Percentiles rank a stretch among this genome's conserved stretches.
These are phyloP conservation scores for Lineus longissimus DNA, from an alignment of 1,140 invertebrate genomes.

Conservation along the genomic window DNA sequence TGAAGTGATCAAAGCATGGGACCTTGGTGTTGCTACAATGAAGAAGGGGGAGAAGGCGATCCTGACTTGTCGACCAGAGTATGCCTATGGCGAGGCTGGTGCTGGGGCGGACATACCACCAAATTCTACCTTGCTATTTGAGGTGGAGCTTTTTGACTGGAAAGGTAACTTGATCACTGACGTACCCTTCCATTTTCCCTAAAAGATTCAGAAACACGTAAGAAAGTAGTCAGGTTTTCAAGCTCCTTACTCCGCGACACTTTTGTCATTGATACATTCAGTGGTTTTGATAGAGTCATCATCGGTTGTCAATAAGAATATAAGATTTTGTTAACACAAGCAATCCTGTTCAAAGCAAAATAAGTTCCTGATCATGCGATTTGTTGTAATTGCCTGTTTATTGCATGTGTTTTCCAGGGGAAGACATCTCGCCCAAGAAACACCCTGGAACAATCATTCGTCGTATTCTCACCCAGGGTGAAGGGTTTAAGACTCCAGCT, in stretches of 20 bases:
- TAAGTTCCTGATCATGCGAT: background rate
- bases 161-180: slow-evolving; percentile 34
- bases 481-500: slow-evolving; percentile 67
- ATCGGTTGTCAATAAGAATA: too few relatives aligned
- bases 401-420: slow-evolving; percentile 54
- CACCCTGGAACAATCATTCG: slow-evolving; percentile 75
- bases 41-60: slow-evolving; percentile 81
- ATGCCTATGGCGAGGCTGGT: slow-evolving; percentile 84
- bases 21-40: slow-evolving; percentile 91
- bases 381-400: background rate
- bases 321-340: too few relatives aligned
- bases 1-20: slow-evolving; percentile 90
- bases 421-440: slow-evolving; percentile 80
- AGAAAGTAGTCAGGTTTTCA: too few relatives aligned
- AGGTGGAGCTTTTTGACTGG: slow-evolving; percentile 63
- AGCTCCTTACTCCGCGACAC: too few relatives aligned
- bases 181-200: background rate
- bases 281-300: too few relatives aligned
- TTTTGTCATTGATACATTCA: too few relatives aligned
- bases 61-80: slow-evolving; percentile 83
- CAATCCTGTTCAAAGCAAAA: too few relatives aligned
- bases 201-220: too few relatives aligned
- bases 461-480: slow-evolving; percentile 66
- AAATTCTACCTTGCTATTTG: slow-evolving; percentile 83
- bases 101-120: slow-evolving; percentile 84